phyloP scores from a whole-genome alignment of 2,797 vertebrate species.

The Schizopygopsis malacanthus region DNA sequence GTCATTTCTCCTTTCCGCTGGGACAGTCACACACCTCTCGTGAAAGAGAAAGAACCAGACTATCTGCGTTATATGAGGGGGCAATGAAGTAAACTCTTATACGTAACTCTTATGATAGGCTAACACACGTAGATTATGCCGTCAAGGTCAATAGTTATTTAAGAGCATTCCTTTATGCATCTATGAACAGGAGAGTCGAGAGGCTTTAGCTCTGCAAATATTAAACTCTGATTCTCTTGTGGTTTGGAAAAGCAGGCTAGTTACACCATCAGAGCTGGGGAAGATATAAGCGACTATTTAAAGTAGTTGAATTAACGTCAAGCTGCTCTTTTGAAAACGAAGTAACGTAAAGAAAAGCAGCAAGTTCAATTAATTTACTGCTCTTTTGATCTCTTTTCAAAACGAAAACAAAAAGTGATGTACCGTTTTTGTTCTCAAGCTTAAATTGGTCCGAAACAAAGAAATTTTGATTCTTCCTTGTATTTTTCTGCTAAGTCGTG shows the following conservation, averaged over 20 bases:
- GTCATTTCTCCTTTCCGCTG: constrained; percentile 39
- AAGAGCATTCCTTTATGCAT: constrained; percentile 44
- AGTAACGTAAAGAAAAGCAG: not conserved
- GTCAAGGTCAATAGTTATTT: constrained; percentile 43
- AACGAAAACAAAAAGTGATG: no score
- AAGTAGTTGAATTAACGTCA: not conserved
- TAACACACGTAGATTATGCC: not conserved
- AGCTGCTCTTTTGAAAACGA: not conserved
- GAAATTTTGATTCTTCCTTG: no score
- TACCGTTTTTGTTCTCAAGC: no score
- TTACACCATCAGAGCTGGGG: not conserved
- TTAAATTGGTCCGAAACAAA: no score
- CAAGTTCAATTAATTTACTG: no score
- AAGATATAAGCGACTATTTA: not conserved
- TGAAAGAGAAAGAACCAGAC: constrained; percentile 17
- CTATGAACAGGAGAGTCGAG: constrained; percentile 40
- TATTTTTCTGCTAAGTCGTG: no score
- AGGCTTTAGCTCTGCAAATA: constrained; percentile 18
- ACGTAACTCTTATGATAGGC: not conserved
- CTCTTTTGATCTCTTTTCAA: not conserved
- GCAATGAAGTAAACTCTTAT: not conserved
- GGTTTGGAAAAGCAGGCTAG: not conserved
- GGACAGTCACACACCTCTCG: constrained; percentile 33
- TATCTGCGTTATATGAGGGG: constrained; percentile 3
- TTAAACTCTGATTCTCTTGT: constrained; percentile 23